Percentiles rank a stretch among this genome's conserved stretches.
These are phyloP conservation scores for Nebria salina DNA, from an alignment of 2,888 invertebrate species.

Conservation along the genomic window DNA sequence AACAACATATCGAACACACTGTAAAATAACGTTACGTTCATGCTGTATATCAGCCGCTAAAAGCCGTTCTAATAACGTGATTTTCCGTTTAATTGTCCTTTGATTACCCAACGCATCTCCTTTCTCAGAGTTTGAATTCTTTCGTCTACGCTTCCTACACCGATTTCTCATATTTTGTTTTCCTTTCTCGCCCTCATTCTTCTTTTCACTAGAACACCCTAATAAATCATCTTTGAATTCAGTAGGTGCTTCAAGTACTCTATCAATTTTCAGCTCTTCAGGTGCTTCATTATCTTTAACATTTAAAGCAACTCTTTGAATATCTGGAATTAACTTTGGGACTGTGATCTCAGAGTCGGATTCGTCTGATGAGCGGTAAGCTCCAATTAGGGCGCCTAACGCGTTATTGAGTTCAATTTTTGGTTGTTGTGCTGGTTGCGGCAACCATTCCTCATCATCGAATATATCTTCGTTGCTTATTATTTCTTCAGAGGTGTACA, in stretches of 20 bases:
- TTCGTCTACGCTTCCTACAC: slow-evolving; percentile 49
- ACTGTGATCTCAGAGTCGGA: slow-evolving; percentile 52
- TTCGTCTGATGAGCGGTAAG: slow-evolving; percentile 68
- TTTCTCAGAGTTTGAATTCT: slow-evolving; percentile 51
- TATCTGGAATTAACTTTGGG: slow-evolving; percentile 19
- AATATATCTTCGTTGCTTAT: slow-evolving; percentile 54
- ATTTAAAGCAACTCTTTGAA: slow-evolving; percentile 13
- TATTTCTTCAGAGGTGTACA: slow-evolving; percentile 51
- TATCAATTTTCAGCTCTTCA: slow-evolving; percentile 62
- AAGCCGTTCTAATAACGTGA: slow-evolving; percentile 75
- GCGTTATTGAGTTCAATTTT: slow-evolving; percentile 64
- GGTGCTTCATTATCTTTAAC: slow-evolving; percentile 64
- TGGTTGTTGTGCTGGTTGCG: slow-evolving; percentile 35
- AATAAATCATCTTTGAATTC: not conserved
- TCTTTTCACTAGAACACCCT: not conserved
- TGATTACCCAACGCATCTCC: slow-evolving; percentile 48
- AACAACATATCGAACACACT: slow-evolving; percentile 84
- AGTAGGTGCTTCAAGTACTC: slow-evolving; percentile 44
- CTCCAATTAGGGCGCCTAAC: slow-evolving; percentile 67
- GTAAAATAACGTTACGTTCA: slow-evolving; percentile 86
- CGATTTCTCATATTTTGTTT: slow-evolving; percentile 40
- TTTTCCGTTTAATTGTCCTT: slow-evolving; percentile 58
- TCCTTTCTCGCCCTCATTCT: not conserved
- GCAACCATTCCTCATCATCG: slow-evolving; percentile 56
- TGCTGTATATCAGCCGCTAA: slow-evolving; percentile 81